Evolutionary conservation across 2,113 vertebrate genomes (phyloP), one percentile per base, ranked within the genome.

Genomic region (Monopterus albus): DNA sequence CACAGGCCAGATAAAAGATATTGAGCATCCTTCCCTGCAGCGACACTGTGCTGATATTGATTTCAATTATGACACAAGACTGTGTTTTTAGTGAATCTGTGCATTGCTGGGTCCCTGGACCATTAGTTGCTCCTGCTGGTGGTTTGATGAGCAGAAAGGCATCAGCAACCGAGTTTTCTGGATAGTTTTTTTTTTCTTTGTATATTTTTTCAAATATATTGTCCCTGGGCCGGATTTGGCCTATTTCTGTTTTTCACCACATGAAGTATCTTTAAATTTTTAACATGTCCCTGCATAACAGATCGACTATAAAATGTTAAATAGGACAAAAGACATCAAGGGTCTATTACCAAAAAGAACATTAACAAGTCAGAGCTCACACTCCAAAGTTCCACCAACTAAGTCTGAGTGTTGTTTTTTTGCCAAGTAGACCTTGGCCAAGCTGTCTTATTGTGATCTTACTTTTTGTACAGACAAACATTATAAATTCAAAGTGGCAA

Each of bases 31-130:
- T 23, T 78, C 79, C 43, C 2, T 47, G 38, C 56, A 12, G 20
- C 9, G 56, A 53, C 67, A 33, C 33, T 12, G 53, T 28, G 31
- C 53, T 71, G 74, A 49, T 81, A 78, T 78, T 68, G 77, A 79
- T 84, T 85, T 72, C 28, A 74, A 56, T 80, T 57, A 66, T 72
- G 84, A 75, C 61, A 59, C 36, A 21, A 73, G 67, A 71, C 36
- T 46, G 72, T 35, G 63, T 42, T 79, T 61, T 75, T 33, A 31
- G 43, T 59, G 26, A 38, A 71, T 47, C 25, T 26, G 61, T 72
- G 43, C 67, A 43, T 69, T 23, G 1, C 36, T 55, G 52, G 15
- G 18, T 53, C 46, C 26, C 26, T 35, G 63, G 11, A 40, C 58
- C 55, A 67, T 75, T 72, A 70, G 39, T 31, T 58, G 33, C 21